Evolutionary conservation across 92 coral and sea anemone genomes (phyloP).

Genomic region (Parazoanthus atlanticus): DNA sequence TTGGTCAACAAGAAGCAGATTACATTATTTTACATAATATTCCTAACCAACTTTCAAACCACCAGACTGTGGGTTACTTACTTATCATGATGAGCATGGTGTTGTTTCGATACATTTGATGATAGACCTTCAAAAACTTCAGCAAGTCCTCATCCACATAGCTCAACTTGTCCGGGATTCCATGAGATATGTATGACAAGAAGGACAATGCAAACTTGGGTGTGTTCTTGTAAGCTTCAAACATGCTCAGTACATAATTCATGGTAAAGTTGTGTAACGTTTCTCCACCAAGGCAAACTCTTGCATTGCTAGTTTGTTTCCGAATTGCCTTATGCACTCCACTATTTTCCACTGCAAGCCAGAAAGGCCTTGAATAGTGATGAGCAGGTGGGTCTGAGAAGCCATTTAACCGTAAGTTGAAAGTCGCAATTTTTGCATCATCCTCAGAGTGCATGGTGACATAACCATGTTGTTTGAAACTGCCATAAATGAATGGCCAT

Average conservation of each 20-base stretch:
- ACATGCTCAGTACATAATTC: slow-evolving; percentile 62
- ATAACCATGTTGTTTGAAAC: slow-evolving; percentile 72
- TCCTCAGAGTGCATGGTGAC: slow-evolving; percentile 77
- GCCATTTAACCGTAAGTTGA: slow-evolving; percentile 67
- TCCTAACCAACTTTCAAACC: neutral
- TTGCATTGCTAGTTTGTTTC: slow-evolving; percentile 51
- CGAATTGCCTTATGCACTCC: slow-evolving; percentile 56
- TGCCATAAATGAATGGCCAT: slow-evolving; percentile 79
- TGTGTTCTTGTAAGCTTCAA: slow-evolving; percentile 60
- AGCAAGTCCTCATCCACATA: slow-evolving; percentile 79
- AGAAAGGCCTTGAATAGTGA: slow-evolving; percentile 79
- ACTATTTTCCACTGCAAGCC: slow-evolving; percentile 75
- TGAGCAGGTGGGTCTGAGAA: slow-evolving; percentile 65
- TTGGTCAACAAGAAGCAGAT: too few species aligned
- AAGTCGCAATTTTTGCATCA: slow-evolving; percentile 74
- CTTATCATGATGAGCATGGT: slow-evolving; percentile 71
- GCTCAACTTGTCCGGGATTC: slow-evolving; percentile 76
- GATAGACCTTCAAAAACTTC: slow-evolving; percentile 59
- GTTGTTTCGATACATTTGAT: slow-evolving; percentile 55
- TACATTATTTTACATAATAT: neutral
- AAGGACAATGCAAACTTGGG: slow-evolving; percentile 78
- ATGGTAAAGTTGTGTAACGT: slow-evolving; percentile 74
- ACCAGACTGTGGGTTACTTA: slow-evolving; percentile 51
- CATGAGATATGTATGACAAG: slow-evolving; percentile 81
- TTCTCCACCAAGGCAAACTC: slow-evolving; percentile 69